phyloP scores from a whole-genome alignment of 2,888 invertebrate genomes.

The Phyto melanocephala region DNA sequence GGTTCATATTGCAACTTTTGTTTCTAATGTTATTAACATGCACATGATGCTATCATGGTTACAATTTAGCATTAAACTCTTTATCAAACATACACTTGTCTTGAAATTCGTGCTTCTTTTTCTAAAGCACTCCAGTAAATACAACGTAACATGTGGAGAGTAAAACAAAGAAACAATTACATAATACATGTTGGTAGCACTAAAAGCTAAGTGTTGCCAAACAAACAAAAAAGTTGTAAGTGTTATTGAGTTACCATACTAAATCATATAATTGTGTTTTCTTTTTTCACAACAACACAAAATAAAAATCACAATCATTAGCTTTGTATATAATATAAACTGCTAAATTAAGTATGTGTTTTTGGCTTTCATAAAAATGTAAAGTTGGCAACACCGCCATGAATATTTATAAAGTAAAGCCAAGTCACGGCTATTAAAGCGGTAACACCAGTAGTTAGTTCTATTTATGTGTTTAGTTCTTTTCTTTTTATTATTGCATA shows the following conservation, averaged over 20 bases:
- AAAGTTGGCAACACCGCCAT: neutral
- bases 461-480: too few species aligned
- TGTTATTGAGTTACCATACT: too few species aligned
- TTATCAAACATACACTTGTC: neutral
- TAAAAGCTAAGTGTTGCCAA: neutral
- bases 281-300: too few species aligned
- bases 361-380: too few species aligned
- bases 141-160: neutral
- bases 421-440: neutral
- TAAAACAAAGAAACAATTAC: neutral
- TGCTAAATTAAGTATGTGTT: too few species aligned
- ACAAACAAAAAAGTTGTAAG: too few species aligned
- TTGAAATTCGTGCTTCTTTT: neutral
- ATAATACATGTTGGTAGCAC: neutral
- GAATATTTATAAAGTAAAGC: neutral
- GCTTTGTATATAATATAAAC: too few species aligned
- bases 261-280: too few species aligned
- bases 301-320: too few species aligned
- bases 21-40: slow-evolving; percentile 34
- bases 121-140: neutral
- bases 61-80: neutral
- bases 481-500: neutral
- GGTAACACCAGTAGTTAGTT: neutral
- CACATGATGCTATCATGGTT: slow-evolving; percentile 20
- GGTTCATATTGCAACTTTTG: neutral